Evolutionary conservation across 2,113 vertebrate genomes (phyloP).

Genomic region (Trogon melanurus): DNA sequence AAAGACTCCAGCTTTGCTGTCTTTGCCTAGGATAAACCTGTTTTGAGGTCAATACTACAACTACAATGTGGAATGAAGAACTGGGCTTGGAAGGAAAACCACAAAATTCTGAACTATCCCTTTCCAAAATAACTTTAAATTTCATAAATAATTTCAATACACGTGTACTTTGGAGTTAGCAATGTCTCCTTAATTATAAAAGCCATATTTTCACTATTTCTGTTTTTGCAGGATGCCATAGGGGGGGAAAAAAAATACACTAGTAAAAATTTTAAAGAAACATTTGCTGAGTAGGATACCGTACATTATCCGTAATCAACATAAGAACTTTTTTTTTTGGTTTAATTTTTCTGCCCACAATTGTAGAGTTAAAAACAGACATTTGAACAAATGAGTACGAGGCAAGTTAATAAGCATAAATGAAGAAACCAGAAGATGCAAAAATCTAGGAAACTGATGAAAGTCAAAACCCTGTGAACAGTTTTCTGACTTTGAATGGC

Average conservation of each 20-base stretch:
- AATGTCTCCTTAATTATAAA: neutral
- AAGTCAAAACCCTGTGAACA: conserved; percentile 4
- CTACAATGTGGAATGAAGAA: neutral
- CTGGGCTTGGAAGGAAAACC: neutral
- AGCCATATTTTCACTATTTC: neutral
- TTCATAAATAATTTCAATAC: neutral
- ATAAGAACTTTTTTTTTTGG: neutral
- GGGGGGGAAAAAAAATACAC: neutral
- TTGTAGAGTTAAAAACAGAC: neutral
- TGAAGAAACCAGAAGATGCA: neutral
- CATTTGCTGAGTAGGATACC: neutral
- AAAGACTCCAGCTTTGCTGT: neutral
- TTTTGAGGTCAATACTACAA: neutral
- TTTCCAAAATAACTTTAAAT: neutral
- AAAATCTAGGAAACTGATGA: neutral
- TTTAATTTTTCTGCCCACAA: neutral
- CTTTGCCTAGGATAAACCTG: neutral
- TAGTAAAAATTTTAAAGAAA: neutral
- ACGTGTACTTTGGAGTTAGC: neutral
- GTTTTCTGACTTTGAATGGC: conserved; percentile 9
- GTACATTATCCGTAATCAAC: neutral
- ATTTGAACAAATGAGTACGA: neutral
- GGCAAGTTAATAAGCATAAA: neutral
- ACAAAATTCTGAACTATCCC: neutral
- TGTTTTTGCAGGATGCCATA: neutral